Evolutionary conservation across 1,140 invertebrate genomes (phyloP).

Genomic region (Schmidtea mediterranea): DNA sequence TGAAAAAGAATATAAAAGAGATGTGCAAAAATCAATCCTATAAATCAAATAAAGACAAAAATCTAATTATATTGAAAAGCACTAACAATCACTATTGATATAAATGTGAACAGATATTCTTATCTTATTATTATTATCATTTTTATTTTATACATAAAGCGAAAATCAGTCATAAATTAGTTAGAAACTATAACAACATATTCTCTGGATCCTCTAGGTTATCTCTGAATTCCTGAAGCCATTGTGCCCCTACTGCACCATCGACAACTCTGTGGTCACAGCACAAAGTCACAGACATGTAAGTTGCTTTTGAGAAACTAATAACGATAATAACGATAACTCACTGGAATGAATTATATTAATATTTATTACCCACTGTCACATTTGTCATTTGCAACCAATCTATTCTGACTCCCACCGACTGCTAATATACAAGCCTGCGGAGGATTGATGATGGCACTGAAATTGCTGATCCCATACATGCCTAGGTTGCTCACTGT

Average conservation of each 20-base stretch:
- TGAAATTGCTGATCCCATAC: conserved; percentile 51
- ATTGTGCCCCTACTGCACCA: conserved; percentile 41
- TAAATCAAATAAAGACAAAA: too few relatives aligned
- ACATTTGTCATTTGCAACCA: conserved; percentile 17
- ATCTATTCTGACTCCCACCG: conserved; percentile 31
- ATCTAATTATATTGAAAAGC: too few relatives aligned
- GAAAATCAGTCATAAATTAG: too few relatives aligned
- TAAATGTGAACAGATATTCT: too few relatives aligned
- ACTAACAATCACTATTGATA: too few relatives aligned
- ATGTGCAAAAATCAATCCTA: too few relatives aligned
- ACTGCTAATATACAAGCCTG: conserved; percentile 41
- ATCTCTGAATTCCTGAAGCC: conserved; percentile 37
- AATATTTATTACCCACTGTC: neutral
- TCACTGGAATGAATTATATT: neutral
- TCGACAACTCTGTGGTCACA: conserved; percentile 46
- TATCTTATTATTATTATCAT: too few relatives aligned
- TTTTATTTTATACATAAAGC: too few relatives aligned
- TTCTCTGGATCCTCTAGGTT: conserved; percentile 36
- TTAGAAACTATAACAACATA: conserved; percentile 39
- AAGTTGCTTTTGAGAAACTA: neutral
- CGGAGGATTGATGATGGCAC: conserved; percentile 43
- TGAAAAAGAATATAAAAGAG: too few relatives aligned
- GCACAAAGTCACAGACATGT: conserved; percentile 38
- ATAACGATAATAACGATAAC: too few relatives aligned
- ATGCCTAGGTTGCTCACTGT: conserved; percentile 86